Evolutionary conservation across 2,113 vertebrate species (phyloP).

Genomic region (Mesocricetus auratus): DNA sequence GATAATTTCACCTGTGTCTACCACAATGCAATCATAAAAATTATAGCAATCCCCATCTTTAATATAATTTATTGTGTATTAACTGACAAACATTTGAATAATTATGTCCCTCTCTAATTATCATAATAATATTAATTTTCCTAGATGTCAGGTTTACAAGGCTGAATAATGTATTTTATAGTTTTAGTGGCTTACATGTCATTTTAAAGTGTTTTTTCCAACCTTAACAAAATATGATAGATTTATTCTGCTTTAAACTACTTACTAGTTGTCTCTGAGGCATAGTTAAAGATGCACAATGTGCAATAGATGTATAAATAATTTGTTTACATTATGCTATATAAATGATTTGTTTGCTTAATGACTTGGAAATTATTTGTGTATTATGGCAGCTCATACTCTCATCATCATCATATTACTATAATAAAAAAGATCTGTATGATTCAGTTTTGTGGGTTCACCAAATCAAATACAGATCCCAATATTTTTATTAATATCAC

Average conservation of each 20-base stretch:
- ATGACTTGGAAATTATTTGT: constrained; percentile 86
- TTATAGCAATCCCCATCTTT: not conserved
- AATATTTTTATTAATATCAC: constrained; percentile 51
- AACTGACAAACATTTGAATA: constrained; percentile 54
- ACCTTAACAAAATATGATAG: constrained; percentile 73
- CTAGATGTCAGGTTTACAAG: constrained; percentile 52
- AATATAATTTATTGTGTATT: constrained; percentile 5
- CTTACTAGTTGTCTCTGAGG: constrained; percentile 74
- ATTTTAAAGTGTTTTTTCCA: constrained; percentile 66
- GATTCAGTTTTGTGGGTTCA: constrained; percentile 67
- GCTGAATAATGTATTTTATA: constrained; percentile 52
- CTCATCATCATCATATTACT: constrained; percentile 75
- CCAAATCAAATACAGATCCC: constrained; percentile 70
- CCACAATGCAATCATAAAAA: not conserved
- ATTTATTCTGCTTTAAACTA: constrained; percentile 70
- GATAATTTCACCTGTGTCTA: not conserved
- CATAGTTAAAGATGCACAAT: constrained; percentile 76
- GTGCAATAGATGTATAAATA: constrained; percentile 82
- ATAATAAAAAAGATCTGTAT: constrained; percentile 81
- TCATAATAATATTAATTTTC: constrained; percentile 65
- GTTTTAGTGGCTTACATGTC: constrained; percentile 63
- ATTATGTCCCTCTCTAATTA: constrained; percentile 58
- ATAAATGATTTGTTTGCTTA: constrained; percentile 87
- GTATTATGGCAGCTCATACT: constrained; percentile 71
- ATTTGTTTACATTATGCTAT: constrained; percentile 80